These are phyloP conservation scores for Erpornis zantholeuca DNA, from an alignment of 2,113 vertebrate genomes.

Conservation along the genomic window DNA sequence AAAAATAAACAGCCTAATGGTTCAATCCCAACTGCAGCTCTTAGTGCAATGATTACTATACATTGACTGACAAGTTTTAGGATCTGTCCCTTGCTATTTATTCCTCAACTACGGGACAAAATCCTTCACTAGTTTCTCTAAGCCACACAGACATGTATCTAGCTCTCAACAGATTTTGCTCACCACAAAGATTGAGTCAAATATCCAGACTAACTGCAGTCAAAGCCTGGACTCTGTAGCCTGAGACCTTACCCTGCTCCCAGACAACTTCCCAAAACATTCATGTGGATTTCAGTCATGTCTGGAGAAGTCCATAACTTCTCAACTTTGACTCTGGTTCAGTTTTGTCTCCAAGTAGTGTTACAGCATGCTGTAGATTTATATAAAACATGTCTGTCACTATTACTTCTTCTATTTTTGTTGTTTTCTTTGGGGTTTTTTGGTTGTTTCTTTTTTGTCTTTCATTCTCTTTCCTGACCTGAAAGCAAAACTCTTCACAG, in stretches of 20 bases:
- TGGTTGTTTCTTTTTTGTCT: not conserved
- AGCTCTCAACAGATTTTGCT: not conserved
- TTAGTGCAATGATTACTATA: not conserved
- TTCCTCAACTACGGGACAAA: not conserved
- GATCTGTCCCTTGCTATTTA: not conserved
- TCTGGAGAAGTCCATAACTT: not conserved
- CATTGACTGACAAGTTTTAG: not conserved
- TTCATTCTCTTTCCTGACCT: not conserved
- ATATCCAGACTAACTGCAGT: not conserved
- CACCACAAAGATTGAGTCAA: not conserved
- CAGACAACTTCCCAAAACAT: not conserved
- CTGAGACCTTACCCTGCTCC: not conserved
- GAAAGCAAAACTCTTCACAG: not conserved
- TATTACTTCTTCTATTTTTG: not conserved
- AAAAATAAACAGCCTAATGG: not conserved
- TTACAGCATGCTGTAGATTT: not conserved
- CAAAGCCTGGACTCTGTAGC: not conserved
- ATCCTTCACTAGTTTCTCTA: not conserved
- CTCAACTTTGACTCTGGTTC: not conserved
- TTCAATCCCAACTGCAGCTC: not conserved
- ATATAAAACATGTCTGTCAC: not conserved
- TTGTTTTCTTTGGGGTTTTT: not conserved
- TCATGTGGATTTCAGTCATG: not conserved
- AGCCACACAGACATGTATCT: rapidly evolving
- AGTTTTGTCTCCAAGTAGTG: not conserved